Evolutionary conservation across 30 jellyfish, hydroid and myxozoan genomes (phyloP), one percentile per base, ranked within the genome.

Genomic region (Cassiopea xamachana): DNA sequence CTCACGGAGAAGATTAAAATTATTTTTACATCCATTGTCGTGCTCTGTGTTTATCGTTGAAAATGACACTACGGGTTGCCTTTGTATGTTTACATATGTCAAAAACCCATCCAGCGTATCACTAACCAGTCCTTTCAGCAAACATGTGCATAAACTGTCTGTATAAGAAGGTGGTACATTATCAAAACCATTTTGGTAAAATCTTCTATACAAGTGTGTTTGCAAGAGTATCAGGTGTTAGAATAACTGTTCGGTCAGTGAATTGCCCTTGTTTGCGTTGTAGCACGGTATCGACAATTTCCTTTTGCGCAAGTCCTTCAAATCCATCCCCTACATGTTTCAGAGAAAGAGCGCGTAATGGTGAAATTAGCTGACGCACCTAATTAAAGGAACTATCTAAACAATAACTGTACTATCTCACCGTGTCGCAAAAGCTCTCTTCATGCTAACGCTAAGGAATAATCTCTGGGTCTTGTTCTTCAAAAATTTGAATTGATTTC

Each of bases 91-190:
- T 55, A 55, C 12, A 55, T 3, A 55, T 55, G 64, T 55, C 64
- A 55, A 55, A 27, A 3, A 2, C 74, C 27, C 43, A 64, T 7
- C 43, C 2, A 64, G 43, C 74, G 80, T 17, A 71, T 1, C 80
- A 19, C 3, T 51, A 39, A 71, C 80, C 80, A 71, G 80, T 71
- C 55, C 2, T 71, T 6, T 43, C 55, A 71, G 55, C 80, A 71
- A 14, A 71, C 80, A 71, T 71, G 80, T n/a, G 50, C 80, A 71
- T 18, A 71, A 71, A 71, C 80, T 71, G 50, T 71, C 27, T 43
- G 15, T 27, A 4, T 5, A 27, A 55, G 7, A 3, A 55, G 64
- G 12, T 55, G 7, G 64, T 55, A 10, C 64, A 3, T 3, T 55
- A 55, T 55, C 64, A 55, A 3, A 55, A 55, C 64, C 64, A 55